Conservation (phyloP, 2,113 vertebrate genomes). For the Crotophaga sulcirostris region DNA sequence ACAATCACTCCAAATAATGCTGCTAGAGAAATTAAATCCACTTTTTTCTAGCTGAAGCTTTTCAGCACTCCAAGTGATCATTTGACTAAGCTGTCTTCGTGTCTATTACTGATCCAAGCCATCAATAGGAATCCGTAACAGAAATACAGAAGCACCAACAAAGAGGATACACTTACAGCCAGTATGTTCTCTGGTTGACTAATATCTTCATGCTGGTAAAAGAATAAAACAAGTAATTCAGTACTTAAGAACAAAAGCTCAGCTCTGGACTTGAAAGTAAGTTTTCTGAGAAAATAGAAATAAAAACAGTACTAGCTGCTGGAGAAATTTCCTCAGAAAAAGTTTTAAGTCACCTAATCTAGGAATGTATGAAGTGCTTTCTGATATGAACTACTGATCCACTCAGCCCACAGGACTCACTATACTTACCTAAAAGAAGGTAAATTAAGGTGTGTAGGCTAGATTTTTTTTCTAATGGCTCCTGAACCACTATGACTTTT, state of each 20-base stretch:
- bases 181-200: neutral
- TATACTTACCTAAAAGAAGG: neutral
- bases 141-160: neutral
- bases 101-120: neutral
- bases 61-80: neutral
- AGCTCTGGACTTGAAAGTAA: neutral
- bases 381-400: neutral
- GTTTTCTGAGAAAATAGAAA: neutral
- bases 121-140: neutral
- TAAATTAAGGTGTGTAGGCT: neutral
- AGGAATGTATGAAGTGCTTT: neutral
- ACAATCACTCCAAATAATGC: neutral
- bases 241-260: neutral
- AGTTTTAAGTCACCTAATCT: neutral
- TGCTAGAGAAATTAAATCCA: neutral
- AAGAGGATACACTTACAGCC: conserved; percentile 42
- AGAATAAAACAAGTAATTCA: conserved; percentile 9
- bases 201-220: conserved; percentile 45
- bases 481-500: neutral
- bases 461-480: neutral
- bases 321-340: neutral
- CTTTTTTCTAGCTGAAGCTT: neutral
- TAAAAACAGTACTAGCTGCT: neutral
- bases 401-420: neutral
- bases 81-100: neutral